These are phyloP conservation scores for Bubalus kerabau DNA, from an alignment of 2,113 vertebrate genomes.

Conservation along the genomic window DNA sequence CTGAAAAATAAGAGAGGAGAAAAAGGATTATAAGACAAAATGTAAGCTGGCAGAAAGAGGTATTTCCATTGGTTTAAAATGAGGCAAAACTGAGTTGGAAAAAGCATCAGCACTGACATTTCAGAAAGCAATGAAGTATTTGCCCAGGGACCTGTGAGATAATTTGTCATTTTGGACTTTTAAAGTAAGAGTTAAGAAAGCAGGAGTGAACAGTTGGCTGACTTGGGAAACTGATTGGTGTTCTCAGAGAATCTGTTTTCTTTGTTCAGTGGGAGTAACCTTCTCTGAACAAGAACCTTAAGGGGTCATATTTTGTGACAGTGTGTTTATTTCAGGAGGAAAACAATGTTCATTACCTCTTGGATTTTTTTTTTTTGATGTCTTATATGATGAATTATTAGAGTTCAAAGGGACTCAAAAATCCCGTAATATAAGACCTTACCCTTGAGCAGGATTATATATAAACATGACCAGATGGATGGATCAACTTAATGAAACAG, in stretches of 20 bases:
- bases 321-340: not conserved
- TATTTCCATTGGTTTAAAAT: slow-evolving; percentile 52
- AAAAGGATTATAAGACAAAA: slow-evolving; percentile 14
- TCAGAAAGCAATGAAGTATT: slow-evolving; percentile 36
- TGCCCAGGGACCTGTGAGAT: slow-evolving; percentile 36
- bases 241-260: slow-evolving; percentile 24
- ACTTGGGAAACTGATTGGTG: slow-evolving; percentile 14
- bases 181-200: slow-evolving; percentile 42
- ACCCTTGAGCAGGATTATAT: not conserved
- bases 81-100: slow-evolving; percentile 3
- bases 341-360: slow-evolving; percentile 24
- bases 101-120: slow-evolving; percentile 34
- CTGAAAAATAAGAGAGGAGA: not conserved
- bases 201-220: slow-evolving; percentile 11
- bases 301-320: slow-evolving; percentile 17
- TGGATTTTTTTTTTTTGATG: not conserved
- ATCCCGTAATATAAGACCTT: not conserved
- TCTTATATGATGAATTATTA: not conserved
- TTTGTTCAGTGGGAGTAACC: slow-evolving; percentile 6
- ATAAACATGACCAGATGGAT: not conserved
- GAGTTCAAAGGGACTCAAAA: not conserved
- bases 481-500: not conserved
- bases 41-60: slow-evolving; percentile 3
- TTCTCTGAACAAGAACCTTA: not conserved
- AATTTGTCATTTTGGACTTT: slow-evolving; percentile 62